Conservation (phyloP, 2,797 vertebrate species). For the Thalassophryne amazonica region DNA sequence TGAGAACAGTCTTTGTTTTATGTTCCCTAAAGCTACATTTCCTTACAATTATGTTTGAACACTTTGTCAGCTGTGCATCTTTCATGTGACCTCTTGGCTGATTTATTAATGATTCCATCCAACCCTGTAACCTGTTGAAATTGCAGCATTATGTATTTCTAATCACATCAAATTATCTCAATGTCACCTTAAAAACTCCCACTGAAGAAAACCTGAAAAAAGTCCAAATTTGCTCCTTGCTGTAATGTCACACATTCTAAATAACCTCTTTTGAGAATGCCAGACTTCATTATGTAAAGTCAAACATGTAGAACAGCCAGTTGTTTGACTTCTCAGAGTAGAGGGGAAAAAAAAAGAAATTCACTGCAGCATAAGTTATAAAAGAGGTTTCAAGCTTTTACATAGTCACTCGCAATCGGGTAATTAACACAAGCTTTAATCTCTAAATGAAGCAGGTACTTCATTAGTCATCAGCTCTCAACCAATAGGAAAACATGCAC, state of each 20-base stretch:
- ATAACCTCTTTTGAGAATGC: constrained; percentile 12
- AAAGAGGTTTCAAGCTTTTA: too few relatives aligned
- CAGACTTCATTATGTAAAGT: constrained; percentile 18
- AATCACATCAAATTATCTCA: constrained; percentile 23
- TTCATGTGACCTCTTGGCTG: constrained; percentile 23
- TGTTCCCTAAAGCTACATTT: constrained; percentile 8
- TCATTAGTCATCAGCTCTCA: too few relatives aligned
- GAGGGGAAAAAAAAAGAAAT: constrained; percentile 5
- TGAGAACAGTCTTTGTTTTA: constrained; percentile 41
- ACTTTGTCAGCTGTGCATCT: background rate
- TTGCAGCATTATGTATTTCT: constrained; percentile 18
- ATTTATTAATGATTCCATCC: constrained; percentile 28
- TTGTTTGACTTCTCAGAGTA: constrained; percentile 15
- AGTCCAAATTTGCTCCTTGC: background rate
- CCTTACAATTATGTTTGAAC: constrained; percentile 1
- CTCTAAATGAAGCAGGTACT: too few relatives aligned
- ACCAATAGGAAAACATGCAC: too few relatives aligned
- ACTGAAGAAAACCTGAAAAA: constrained; percentile 6
- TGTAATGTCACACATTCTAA: constrained; percentile 23
- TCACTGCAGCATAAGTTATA: too few relatives aligned
- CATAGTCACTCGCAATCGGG: too few relatives aligned
- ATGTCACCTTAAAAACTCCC: constrained; percentile 16
- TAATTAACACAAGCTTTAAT: too few relatives aligned
- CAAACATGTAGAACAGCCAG: constrained; percentile 17
- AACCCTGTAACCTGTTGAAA: constrained; percentile 19